Percentiles rank a stretch among this genome's conserved stretches.
These are phyloP conservation scores for Silurus asotus DNA, from an alignment of 2,113 vertebrate genomes.

Conservation along the genomic window DNA sequence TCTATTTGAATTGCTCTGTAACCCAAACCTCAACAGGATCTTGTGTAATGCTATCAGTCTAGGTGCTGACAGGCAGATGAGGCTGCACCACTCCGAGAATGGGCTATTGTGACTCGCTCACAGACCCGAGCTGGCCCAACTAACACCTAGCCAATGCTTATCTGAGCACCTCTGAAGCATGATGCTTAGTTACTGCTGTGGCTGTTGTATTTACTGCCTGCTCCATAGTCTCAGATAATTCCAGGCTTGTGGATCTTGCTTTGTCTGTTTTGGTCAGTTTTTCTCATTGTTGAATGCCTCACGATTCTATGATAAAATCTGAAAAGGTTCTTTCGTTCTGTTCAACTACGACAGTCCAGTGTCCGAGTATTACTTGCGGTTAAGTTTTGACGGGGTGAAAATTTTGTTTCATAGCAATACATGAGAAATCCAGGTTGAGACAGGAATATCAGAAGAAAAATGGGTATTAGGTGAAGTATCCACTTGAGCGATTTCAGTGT, in stretches of 20 bases:
- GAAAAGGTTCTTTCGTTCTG: background rate
- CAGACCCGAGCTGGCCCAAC: slow-evolving; percentile 55
- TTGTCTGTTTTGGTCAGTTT: slow-evolving; percentile 41
- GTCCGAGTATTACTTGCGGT: background rate
- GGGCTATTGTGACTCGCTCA: slow-evolving; percentile 35
- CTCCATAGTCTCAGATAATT: slow-evolving; percentile 49
- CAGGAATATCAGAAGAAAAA: background rate
- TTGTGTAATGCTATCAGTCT: slow-evolving; percentile 57
- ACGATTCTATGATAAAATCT: background rate
- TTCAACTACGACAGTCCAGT: background rate
- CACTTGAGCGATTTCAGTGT: slow-evolving; percentile 1
- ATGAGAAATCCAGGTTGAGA: background rate
- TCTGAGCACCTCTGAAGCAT: slow-evolving; percentile 69
- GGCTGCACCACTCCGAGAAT: slow-evolving; percentile 53
- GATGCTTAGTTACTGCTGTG: slow-evolving; percentile 72
- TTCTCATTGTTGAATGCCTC: background rate
- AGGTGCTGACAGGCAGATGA: slow-evolving; percentile 59
- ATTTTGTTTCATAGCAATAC: background rate
- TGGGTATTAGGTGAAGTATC: background rate
- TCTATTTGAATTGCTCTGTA: slow-evolving; percentile 78
- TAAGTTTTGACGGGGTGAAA: background rate
- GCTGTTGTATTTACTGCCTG: slow-evolving; percentile 69
- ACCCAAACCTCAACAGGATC: slow-evolving; percentile 76
- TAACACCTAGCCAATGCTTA: slow-evolving; percentile 68
- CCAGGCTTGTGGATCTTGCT: background rate